Conservation (phyloP, 2,888 invertebrate species). For the Protophormia terraenovae region DNA sequence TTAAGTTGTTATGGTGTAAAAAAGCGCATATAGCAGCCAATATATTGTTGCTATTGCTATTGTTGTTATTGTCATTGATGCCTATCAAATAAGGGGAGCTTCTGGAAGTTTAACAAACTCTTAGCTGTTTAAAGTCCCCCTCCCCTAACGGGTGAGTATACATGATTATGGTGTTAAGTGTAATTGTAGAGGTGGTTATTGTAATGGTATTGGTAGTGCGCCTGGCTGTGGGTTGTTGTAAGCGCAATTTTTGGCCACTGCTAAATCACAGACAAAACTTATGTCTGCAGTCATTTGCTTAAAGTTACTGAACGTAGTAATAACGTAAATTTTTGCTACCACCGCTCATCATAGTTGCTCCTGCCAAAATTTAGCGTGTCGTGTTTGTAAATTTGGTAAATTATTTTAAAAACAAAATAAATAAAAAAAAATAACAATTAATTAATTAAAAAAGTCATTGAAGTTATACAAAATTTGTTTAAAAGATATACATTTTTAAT, state of each 20-base stretch:
- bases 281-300: constrained; percentile 82
- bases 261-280: constrained; percentile 79
- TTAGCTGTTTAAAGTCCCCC: background rate
- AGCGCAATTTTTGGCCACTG: constrained; percentile 77
- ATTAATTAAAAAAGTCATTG: background rate
- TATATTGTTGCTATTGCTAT: background rate
- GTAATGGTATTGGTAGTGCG: constrained; percentile 48
- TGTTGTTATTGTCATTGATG: constrained; percentile 2
- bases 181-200: constrained; percentile 27
- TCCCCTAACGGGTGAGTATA: background rate
- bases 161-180: background rate
- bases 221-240: constrained; percentile 71
- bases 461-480: background rate
- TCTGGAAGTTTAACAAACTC: constrained; percentile 59
- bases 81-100: constrained; percentile 41
- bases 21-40: constrained; percentile 32
- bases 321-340: constrained; percentile 75
- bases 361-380: constrained; percentile 66
- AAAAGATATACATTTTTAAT: background rate
- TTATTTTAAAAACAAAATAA: constrained; percentile 5
- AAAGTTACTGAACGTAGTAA: constrained; percentile 81
- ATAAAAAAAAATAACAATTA: background rate
- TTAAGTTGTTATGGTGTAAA: constrained; percentile 20
- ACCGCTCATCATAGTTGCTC: constrained; percentile 71
- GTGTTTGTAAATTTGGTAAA: constrained; percentile 71